Base-by-base conservation (phyloP, 2,888 invertebrate genomes). In the Drosophila mimica region DNA sequence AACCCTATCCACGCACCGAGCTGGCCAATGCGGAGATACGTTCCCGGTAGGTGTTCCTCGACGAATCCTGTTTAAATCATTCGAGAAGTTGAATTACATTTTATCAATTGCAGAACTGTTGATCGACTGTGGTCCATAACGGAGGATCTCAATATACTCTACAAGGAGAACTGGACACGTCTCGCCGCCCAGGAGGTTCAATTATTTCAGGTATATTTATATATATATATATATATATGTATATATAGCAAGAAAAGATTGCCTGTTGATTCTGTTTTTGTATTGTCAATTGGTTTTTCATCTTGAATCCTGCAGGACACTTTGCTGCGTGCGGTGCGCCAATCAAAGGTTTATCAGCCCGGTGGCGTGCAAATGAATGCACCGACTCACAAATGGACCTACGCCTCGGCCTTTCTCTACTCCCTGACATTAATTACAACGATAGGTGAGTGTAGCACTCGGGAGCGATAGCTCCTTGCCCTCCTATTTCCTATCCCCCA, bases 371-470 rank as follows among this genome's bases (percentile, higher is more conserved):
- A 92, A 82, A 93, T 90, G 92, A 92, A 88, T 90, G 92, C 92
- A 58, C 92, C 92, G 61, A 93, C 95, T 83, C 96, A 96, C 91
- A 95, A 96, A 83, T 98, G 98, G 98, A 97, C 97, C 54, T 98
- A 98, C 93, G 96, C 98, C 78, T 97, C 97, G 80, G 97, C 98
- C 83, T 97, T 98, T 92, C 94, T 99, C 58, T 99, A 98, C 93
- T 98, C 98, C 33, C 94, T 98, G 83, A 98, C 98, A 25, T 95
- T 99, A 80, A 98, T 98, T 91, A 98, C 98, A 11, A 98, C 98
- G 46, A 98, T 98, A 87, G 98, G 98, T 98, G 93, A 96, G 96
- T 94, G 68, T 28, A 34, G 28, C 40, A 34, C 30, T 40, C 54
- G 25, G 36, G 28, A 28, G 20, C 34, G 43, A 52, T 62, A 43